phyloP scores from a whole-genome alignment of 2,797 vertebrate genomes.

The Syngnathus rostellatus region DNA sequence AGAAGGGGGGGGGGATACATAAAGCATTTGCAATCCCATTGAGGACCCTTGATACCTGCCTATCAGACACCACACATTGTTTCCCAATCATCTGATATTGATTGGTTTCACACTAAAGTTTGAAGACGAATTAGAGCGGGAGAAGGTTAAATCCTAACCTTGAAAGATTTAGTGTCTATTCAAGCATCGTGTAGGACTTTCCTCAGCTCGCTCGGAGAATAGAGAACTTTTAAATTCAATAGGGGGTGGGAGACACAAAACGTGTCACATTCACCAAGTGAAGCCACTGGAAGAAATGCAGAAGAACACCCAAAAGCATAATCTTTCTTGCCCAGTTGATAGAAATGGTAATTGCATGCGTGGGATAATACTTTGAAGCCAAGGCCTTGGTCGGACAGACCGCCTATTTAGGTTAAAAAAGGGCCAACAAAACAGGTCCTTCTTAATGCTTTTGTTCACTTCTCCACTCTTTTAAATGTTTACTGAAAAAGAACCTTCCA shows the following conservation, averaged over 20 bases:
- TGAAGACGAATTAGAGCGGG: slow-evolving; percentile 94
- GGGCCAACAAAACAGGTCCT: slow-evolving; percentile 78
- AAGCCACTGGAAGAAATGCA: slow-evolving; percentile 99
- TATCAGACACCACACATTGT: slow-evolving; percentile 99
- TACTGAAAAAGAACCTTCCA: slow-evolving; percentile 76
- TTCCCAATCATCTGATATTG: slow-evolving; percentile 99
- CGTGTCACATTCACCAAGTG: slow-evolving; percentile 99
- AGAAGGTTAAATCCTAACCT: slow-evolving; percentile 99
- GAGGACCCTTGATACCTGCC: slow-evolving; percentile 96
- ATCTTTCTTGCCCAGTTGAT: slow-evolving; percentile 91
- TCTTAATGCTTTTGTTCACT: slow-evolving; percentile 70
- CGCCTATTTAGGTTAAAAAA: slow-evolving; percentile 79
- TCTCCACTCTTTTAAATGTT: slow-evolving; percentile 75
- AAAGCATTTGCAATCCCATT: slow-evolving; percentile 99
- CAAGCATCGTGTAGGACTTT: slow-evolving; percentile 91
- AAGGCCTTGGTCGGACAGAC: slow-evolving; percentile 69
- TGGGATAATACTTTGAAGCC: slow-evolving; percentile 82
- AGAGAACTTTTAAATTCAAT: slow-evolving; percentile 93
- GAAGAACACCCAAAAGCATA: slow-evolving; percentile 99
- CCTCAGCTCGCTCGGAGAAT: slow-evolving; percentile 80
- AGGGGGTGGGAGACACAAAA: slow-evolving; percentile 91
- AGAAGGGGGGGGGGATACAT: slow-evolving; percentile 65
- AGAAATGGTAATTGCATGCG: slow-evolving; percentile 94
- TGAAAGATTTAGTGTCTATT: slow-evolving; percentile 99
- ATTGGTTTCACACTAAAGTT: slow-evolving; percentile 98